Percentiles rank a stretch among this genome's conserved stretches.
These are phyloP conservation scores for Leuciscus waleckii DNA, from an alignment of 2,797 vertebrate genomes.

Conservation along the genomic window DNA sequence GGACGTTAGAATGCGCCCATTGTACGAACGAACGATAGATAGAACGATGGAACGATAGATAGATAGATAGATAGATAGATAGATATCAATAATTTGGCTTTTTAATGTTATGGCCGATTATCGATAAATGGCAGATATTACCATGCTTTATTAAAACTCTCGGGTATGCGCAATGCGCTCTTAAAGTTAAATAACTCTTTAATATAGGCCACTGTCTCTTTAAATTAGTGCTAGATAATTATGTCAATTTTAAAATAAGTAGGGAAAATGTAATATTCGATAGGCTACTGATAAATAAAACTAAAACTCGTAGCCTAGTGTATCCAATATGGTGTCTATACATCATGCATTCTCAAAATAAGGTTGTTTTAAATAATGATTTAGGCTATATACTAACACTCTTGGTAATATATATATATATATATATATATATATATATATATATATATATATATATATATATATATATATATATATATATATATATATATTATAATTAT, in stretches of 20 bases:
- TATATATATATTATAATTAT: background rate
- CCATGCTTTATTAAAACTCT: too few species aligned
- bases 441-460: background rate
- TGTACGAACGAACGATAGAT: background rate
- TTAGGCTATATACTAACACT: background rate
- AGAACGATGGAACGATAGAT: background rate
- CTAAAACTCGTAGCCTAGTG: background rate
- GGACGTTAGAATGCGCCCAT: slow-evolving; percentile 7
- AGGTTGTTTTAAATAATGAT: background rate
- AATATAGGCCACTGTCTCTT: background rate
- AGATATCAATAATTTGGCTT: background rate
- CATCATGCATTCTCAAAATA: background rate
- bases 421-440: too few species aligned
- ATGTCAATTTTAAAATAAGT: background rate
- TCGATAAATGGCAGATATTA: too few species aligned
- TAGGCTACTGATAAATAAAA: background rate
- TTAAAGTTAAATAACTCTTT: background rate
- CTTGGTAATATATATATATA: background rate
- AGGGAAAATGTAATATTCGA: background rate
- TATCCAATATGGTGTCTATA: background rate
- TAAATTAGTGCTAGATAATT: background rate
- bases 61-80: background rate
- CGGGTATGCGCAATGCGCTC: background rate
- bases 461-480: too few species aligned
- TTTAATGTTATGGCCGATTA: too few species aligned